Base-by-base conservation (phyloP, 2,888 invertebrate genomes). In the Dichetophora obliterata region DNA sequence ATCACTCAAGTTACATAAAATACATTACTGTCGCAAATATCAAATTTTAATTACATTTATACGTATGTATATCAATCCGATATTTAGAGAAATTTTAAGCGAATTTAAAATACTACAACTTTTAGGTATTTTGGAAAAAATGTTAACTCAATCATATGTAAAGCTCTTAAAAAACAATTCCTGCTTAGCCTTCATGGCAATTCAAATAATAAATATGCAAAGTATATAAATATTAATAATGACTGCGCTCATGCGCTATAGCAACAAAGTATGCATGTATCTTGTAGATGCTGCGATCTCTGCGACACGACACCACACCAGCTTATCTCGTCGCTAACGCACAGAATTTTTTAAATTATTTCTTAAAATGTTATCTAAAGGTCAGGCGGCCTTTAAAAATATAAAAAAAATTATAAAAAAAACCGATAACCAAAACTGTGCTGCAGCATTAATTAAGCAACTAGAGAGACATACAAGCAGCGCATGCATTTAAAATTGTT, bases 251-350 rank as follows among this genome's bases (percentile, higher is more conserved):
- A 22, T 54, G 19, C 54, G 54, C 54, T n/a, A 54, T 54, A 22
- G n/a, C 54, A 22, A 22, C 19, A 22, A 22, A n/a, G n/a, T n/a
- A n/a, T n/a, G n/a, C n/a, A n/a, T 43, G 43, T 22, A n/a, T 54
- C 54, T 54, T n/a, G n/a, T n/a, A 54, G 19, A 19, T 54, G 22
- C 22, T 22, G 19, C 54, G 19, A 54, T 54, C 54, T 54, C 43
- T 43, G 43, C 43, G 43, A 43, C 43, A 11, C 43, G 3, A 43
- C 43, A 43, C 11, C 43, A 14, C 43, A 43, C 11, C 43, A 14
- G 19, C 66, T 66, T 66, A 66, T 66, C 66, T 48, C 48, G 66
- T 66, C 66, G 43, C 37, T 66, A 66, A 66, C 43, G 48, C 66
- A 48, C 24, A 11, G 5, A 11, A 16, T n/a, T 52, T 54, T 8